Evolutionary conservation across 2,797 vertebrate genomes (phyloP), one percentile per base, ranked within the genome.

Genomic region (Molossus alvarezi): DNA sequence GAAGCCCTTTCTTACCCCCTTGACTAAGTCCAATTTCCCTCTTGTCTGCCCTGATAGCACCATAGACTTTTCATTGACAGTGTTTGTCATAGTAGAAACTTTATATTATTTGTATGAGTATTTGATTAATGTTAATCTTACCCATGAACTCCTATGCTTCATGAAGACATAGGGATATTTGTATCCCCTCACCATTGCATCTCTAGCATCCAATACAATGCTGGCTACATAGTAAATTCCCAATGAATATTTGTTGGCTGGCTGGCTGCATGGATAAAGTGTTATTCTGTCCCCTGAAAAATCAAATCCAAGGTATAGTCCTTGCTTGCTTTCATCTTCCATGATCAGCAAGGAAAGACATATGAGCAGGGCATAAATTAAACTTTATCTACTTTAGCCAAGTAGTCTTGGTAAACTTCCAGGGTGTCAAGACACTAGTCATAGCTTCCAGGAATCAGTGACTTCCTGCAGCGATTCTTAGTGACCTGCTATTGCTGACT

Each of bases 381-480:
- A 87, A 25, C 8, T 87, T 90, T 77, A 67, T 62, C 67, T 96
- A 20, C 33, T 84, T 64, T 90, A 65, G 80, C 69, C 80, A 87
- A 88, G n/a, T 67, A 51, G 33, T 94, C 84, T 81, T 71, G 92
- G 90, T 91, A 95, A 82, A 73, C 27, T 84, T 95, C 67, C 89
- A 77, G 64, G 23, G 27, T 87, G 72, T 95, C 62, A 85, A 65
- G 83, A 73, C 87, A 94, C 71, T 14, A 71, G 60, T 77, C 33
- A 33, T 18, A 81, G 55, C 62, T 92, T 93, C 88, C 72, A 95
- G 91, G 72, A 95, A 84, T 85, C 85, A 81, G 53, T 60, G 94
- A 75, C 51, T 91, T 76, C 53, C 72, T 64, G 37, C 8, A 89
- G 65, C 91, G 64, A 2, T 94, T 80, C 51, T 84, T 82, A 73